These are phyloP conservation scores for Ptilodon capucinus DNA, from an alignment of 2,888 invertebrate genomes.

Conservation along the genomic window DNA sequence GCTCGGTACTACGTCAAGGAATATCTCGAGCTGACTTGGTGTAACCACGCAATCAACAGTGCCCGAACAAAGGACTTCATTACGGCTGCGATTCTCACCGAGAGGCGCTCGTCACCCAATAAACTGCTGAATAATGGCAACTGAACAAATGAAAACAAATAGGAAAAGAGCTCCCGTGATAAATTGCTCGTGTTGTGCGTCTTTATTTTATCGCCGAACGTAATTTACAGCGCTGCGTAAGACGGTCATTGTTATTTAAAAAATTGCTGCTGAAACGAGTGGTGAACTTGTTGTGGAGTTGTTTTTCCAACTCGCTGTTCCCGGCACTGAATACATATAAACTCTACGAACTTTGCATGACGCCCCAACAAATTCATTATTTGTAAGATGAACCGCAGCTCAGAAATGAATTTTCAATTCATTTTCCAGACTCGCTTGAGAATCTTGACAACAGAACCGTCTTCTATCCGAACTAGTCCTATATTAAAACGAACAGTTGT, in stretches of 20 bases:
- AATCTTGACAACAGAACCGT: no score
- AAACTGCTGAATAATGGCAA: slow-evolving; percentile 63
- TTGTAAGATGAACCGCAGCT: no score
- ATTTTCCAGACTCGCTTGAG: no score
- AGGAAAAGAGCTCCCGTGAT: slow-evolving; percentile 55
- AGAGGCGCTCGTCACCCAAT: slow-evolving; percentile 49
- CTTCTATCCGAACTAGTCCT: no score
- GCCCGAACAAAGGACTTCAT: slow-evolving; percentile 59
- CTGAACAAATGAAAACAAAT: slow-evolving; percentile 70
- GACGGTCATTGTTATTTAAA: slow-evolving; percentile 37
- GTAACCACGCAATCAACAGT: slow-evolving; percentile 33
- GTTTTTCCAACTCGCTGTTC: background rate
- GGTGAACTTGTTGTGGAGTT: background rate
- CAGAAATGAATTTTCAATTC: no score
- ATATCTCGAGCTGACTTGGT: slow-evolving; percentile 23
- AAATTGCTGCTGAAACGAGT: slow-evolving; percentile 19
- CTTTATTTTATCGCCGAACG: slow-evolving; percentile 57
- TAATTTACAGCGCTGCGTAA: slow-evolving; percentile 49
- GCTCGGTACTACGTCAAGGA: slow-evolving; percentile 23
- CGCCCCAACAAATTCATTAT: no score
- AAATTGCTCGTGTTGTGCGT: slow-evolving; percentile 48
- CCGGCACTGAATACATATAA: background rate
- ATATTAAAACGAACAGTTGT: no score
- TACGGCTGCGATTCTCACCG: slow-evolving; percentile 47
- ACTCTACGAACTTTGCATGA: background rate